phyloP scores from a whole-genome alignment of 1,140 invertebrate species.

The Gerris buenoi region DNA sequence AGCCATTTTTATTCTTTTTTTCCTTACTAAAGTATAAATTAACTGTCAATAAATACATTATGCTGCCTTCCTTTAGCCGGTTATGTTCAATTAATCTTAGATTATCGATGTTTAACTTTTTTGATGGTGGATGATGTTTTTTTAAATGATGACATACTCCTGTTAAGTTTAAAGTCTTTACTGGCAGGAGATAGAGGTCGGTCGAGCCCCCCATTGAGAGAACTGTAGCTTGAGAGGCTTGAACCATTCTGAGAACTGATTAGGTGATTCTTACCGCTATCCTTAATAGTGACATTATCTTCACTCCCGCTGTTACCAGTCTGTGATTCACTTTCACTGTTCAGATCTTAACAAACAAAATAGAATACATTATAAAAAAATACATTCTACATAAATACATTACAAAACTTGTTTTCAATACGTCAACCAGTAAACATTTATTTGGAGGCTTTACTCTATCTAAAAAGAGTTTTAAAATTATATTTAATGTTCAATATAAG shows the following conservation, averaged over 20 bases:
- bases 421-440: too few relatives aligned
- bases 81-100: too few relatives aligned
- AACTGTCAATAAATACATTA: too few relatives aligned
- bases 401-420: too few relatives aligned
- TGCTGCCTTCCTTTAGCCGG: too few relatives aligned
- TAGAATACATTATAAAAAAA: not conserved
- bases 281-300: constrained; percentile 34
- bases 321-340: constrained; percentile 80
- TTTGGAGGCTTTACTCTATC: constrained; percentile 35
- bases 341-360: constrained; percentile 38
- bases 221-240: constrained; percentile 6
- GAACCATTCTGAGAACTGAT: constrained; percentile 11
- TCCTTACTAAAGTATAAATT: too few relatives aligned
- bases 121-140: constrained; percentile 16
- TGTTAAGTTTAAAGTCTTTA: constrained; percentile 15
- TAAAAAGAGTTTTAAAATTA: too few relatives aligned
- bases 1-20: too few relatives aligned
- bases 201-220: constrained; percentile 9
- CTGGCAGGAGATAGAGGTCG: constrained; percentile 11
- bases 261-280: constrained; percentile 20
- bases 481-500: too few relatives aligned
- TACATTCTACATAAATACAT: too few relatives aligned
- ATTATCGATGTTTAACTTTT: constrained; percentile 20
- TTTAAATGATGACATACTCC: constrained; percentile 13
- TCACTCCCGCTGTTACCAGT: constrained; percentile 51